A percentile compares a stretch with the other conserved stretches of the same genome.
These are phyloP conservation scores for Andricus grossulariae DNA, from an alignment of 1,140 invertebrate species.

Conservation along the genomic window DNA sequence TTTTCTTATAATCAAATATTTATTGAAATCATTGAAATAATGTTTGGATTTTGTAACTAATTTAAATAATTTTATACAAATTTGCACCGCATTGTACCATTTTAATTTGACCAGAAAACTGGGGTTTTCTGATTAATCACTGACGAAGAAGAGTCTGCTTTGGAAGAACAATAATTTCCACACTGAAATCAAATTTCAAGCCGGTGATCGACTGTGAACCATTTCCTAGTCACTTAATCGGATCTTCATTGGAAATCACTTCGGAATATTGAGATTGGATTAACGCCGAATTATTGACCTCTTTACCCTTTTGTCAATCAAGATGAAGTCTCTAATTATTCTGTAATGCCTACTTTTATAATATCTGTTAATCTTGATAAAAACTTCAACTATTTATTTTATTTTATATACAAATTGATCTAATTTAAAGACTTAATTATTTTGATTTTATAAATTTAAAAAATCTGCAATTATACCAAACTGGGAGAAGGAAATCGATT, in stretches of 20 bases:
- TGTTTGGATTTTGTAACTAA: no score
- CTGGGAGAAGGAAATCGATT: not conserved
- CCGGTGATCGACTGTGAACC: conserved; percentile 18
- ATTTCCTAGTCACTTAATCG: conserved; percentile 1
- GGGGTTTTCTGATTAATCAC: not conserved
- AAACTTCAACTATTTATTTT: not conserved
- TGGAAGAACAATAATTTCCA: not conserved
- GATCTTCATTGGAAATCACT: conserved; percentile 14
- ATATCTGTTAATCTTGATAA: not conserved
- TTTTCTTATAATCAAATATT: no score
- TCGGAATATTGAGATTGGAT: not conserved
- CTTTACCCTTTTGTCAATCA: not conserved
- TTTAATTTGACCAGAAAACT: no score
- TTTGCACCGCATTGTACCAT: no score
- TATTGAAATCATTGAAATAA: no score
- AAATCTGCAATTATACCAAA: not conserved
- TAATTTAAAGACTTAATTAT: no score
- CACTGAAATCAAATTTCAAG: not conserved
- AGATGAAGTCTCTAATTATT: not conserved
- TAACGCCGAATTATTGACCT: not conserved
- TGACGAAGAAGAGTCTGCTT: not conserved
- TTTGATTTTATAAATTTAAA: no score
- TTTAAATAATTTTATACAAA: no score
- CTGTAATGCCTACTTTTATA: not conserved
- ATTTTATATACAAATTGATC: no score